phyloP scores from a whole-genome alignment of 2,888 invertebrate species.

The Drosophila neonasuta region DNA sequence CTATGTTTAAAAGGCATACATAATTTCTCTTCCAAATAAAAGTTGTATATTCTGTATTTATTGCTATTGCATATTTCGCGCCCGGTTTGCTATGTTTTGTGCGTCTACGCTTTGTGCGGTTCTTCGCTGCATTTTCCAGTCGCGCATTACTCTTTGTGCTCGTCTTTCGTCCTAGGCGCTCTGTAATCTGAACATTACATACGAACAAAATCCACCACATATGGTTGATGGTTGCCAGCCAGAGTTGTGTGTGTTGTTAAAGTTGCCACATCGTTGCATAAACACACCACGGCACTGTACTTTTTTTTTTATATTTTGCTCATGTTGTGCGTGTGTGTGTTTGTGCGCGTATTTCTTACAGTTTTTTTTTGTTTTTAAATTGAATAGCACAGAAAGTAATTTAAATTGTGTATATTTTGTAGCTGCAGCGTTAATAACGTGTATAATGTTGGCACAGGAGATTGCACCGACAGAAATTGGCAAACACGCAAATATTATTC shows the following conservation, averaged over 20 bases:
- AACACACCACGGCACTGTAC: slow-evolving; percentile 76
- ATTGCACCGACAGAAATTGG: slow-evolving; percentile 85
- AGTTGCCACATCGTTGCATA: slow-evolving; percentile 59
- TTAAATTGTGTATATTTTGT: slow-evolving; percentile 31
- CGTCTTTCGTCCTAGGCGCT: slow-evolving; percentile 43
- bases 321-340: slow-evolving; percentile 43
- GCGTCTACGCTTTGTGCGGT: slow-evolving; percentile 44
- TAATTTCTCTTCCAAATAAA: neutral
- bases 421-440: slow-evolving; percentile 50
- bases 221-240: slow-evolving; percentile 39
- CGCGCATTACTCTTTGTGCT: slow-evolving; percentile 68
- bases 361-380: slow-evolving; percentile 61
- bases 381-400: slow-evolving; percentile 15
- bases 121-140: slow-evolving; percentile 50
- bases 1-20: slow-evolving; percentile 3
- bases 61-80: slow-evolving; percentile 52
- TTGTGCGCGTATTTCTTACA: slow-evolving; percentile 47
- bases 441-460: slow-evolving; percentile 81
- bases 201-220: slow-evolving; percentile 39
- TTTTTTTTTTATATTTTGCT: slow-evolving; percentile 61
- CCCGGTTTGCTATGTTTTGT: slow-evolving; percentile 59
- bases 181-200: slow-evolving; percentile 50
- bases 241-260: slow-evolving; percentile 26
- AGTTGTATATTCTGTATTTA: slow-evolving; percentile 27
- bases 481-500: slow-evolving; percentile 85